Base-by-base conservation (phyloP, 2,888 invertebrate species). In the Lithophane semibrunnea region DNA sequence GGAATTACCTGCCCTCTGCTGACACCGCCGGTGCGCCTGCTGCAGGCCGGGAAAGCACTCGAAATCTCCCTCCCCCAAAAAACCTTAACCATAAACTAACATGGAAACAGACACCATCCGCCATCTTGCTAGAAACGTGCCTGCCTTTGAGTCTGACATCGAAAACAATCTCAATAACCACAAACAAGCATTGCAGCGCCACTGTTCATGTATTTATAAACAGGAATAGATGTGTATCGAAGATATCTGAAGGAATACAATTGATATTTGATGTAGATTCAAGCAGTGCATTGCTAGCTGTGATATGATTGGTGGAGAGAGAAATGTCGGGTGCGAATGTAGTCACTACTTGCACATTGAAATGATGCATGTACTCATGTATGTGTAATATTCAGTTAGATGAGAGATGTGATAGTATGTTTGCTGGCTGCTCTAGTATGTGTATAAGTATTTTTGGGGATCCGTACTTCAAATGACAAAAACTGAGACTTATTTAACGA, bases 61-160 rank as follows among this genome's bases (percentile, higher is more conserved):
- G 29, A 29, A 29, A 29, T 29, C 1, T 29, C 1, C 1, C 1
- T 29, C 29, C 29, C 29, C 29, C 29, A 29, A 29, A 1, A 29
- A 29, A 29, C 1, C 29, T 29, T 29, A 29, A 37, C 37, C 2
- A 13, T 49, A 29, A 64, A 63, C 18, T 29, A 82, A 52, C n/a
- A 13, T 16, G 12, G 54, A 47, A 80, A 80, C 47, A 21, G 2
- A 61, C 18, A 52, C 42, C 8, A 21, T 0, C 60, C 60, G 2
- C 52, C 29, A 52, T 83, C n/a, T 66, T 63, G 42, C 16, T 82
- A 74, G 82, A 61, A 85, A 75, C 86, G 75, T 79, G 85, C 63
- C 71, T 37, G 49, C 58, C 76, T 79, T 78, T 76, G 66, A 44
- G 47, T 69, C 61, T 71, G 65, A 65, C 68, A 72, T 76, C 66